Conservation (phyloP, 2,888 invertebrate species). For the Polyommatus icarus region DNA sequence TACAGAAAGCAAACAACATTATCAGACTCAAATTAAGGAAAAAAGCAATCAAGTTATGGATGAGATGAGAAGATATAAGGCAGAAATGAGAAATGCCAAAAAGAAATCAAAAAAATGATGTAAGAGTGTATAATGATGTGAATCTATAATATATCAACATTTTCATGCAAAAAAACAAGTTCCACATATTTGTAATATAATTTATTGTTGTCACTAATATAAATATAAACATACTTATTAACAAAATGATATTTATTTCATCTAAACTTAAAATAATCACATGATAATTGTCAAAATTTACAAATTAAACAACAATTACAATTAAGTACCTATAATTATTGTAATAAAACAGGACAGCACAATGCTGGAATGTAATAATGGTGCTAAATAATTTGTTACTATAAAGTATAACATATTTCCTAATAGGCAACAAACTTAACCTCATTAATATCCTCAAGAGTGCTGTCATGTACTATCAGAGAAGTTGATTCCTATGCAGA, state of each 20-base stretch:
- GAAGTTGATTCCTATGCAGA: too few relatives aligned
- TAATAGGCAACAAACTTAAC: slow-evolving; percentile 42
- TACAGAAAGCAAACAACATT: slow-evolving; percentile 76
- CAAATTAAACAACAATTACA: slow-evolving; percentile 58
- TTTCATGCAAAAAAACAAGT: background rate
- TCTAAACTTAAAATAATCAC: slow-evolving; percentile 60
- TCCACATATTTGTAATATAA: slow-evolving; percentile 46
- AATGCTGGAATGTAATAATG: slow-evolving; percentile 69
- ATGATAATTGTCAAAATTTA: slow-evolving; percentile 69
- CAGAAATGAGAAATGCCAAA: slow-evolving; percentile 73
- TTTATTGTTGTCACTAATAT: slow-evolving; percentile 65
- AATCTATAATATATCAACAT: background rate
- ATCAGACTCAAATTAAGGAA: slow-evolving; percentile 67
- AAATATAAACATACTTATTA: slow-evolving; percentile 59
- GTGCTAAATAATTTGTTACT: slow-evolving; percentile 46
- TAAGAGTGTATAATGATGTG: slow-evolving; percentile 34
- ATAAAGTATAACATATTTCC: slow-evolving; percentile 51
- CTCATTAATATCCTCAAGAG: slow-evolving; percentile 48
- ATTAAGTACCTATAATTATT: slow-evolving; percentile 62
- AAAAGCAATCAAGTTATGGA: slow-evolving; percentile 72
- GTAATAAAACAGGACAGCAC: slow-evolving; percentile 66
- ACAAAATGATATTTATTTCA: slow-evolving; percentile 44
- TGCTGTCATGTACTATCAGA: slow-evolving; percentile 70
- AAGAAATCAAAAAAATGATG: slow-evolving; percentile 70
- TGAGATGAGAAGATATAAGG: slow-evolving; percentile 74